A percentile compares a stretch with the other conserved stretches of the same genome.
phyloP scores from a whole-genome alignment of 2,113 vertebrate genomes.

The Hippocampus guttulatus region DNA sequence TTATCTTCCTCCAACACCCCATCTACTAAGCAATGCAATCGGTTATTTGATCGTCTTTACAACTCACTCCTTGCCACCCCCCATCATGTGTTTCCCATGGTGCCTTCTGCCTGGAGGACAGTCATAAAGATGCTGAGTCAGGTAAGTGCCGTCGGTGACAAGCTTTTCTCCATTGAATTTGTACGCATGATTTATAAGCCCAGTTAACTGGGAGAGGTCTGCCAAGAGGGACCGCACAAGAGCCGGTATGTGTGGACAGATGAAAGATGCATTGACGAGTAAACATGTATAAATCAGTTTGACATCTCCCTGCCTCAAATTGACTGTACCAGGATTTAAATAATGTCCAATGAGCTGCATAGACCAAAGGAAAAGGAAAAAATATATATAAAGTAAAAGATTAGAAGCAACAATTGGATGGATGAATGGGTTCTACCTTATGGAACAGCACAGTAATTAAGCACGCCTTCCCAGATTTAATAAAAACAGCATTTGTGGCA shows the following conservation, averaged over 20 bases:
- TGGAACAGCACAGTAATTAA: background rate
- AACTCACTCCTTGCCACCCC: background rate
- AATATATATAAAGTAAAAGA: background rate
- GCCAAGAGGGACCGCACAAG: background rate
- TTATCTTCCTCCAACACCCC: background rate
- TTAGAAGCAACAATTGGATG: background rate
- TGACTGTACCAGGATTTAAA: background rate
- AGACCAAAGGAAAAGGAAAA: background rate
- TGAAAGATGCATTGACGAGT: conserved; percentile 4
- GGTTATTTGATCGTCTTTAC: background rate
- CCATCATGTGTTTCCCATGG: background rate
- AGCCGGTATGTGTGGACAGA: background rate
- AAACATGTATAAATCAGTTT: conserved; percentile 4
- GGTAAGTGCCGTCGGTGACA: conserved; percentile 1
- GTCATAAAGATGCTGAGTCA: conserved; percentile 4
- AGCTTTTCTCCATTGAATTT: conserved; percentile 4
- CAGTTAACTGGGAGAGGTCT: background rate
- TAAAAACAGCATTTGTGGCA: too few relatives aligned
- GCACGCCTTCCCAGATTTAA: too few relatives aligned
- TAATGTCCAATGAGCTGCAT: background rate
- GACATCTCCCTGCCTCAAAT: background rate
- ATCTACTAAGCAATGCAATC: background rate
- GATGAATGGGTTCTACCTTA: background rate
- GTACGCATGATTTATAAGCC: conserved; percentile 11
- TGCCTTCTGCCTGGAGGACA: conserved; percentile 6